These are phyloP conservation scores for Cossypha niveicapilla DNA, from an alignment of 2,797 vertebrate genomes.

Conservation along the genomic window DNA sequence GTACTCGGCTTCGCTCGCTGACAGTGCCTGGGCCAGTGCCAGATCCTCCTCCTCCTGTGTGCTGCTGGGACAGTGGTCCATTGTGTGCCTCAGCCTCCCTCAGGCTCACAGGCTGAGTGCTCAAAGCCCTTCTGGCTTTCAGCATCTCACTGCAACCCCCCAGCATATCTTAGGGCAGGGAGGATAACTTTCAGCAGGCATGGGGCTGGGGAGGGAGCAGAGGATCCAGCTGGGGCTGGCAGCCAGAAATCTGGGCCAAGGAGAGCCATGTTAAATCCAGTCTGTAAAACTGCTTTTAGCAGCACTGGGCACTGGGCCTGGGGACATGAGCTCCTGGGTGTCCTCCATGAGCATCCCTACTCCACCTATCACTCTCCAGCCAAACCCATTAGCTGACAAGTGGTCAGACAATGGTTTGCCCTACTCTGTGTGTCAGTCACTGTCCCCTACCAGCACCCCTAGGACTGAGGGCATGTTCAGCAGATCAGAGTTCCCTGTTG, in stretches of 20 bases:
- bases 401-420: not conserved
- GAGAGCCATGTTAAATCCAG: not conserved
- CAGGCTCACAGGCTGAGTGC: fast-evolving
- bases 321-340: fast-evolving
- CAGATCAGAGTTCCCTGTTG: not conserved
- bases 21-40: slow-evolving; percentile 75
- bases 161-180: not conserved
- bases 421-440: not conserved
- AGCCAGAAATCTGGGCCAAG: not conserved
- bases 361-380: fast-evolving
- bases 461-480: not conserved
- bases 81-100: not conserved
- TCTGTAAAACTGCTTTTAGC: not conserved
- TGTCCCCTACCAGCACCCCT: not conserved
- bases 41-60: slow-evolving; percentile 79
- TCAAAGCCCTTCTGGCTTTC: not conserved
- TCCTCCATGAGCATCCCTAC: not conserved
- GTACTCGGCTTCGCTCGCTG: slow-evolving; percentile 78
- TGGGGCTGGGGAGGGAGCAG: not conserved
- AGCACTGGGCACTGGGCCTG: not conserved
- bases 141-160: not conserved
- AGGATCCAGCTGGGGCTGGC: not conserved
- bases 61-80: slow-evolving; percentile 35
- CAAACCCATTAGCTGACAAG: not conserved
- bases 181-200: not conserved